Percentiles rank a stretch among this genome's conserved stretches.
Evolutionary conservation across 2,113 vertebrate genomes (phyloP).

Genomic region (Dasyurus viverrinus): DNA sequence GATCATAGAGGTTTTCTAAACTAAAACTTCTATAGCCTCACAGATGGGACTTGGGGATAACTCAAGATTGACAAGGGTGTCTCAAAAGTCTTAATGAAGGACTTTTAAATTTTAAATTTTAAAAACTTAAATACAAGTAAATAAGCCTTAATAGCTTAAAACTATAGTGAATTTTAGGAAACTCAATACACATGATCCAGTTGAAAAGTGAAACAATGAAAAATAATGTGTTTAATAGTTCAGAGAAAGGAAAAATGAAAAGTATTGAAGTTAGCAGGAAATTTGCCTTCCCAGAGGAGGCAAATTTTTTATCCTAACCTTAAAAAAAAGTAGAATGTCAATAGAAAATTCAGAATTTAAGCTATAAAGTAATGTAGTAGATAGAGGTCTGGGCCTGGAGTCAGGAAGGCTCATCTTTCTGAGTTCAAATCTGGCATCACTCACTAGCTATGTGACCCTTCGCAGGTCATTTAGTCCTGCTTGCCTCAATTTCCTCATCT

Average conservation of each 20-base stretch:
- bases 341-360: neutral
- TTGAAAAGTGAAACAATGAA: neutral
- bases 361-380: neutral
- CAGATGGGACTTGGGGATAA: neutral
- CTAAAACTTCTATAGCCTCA: neutral
- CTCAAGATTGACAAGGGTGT: neutral
- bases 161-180: neutral
- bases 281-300: neutral
- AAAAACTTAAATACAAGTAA: neutral
- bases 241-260: neutral
- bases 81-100: neutral
- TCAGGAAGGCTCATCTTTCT: neutral
- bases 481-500: neutral
- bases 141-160: neutral
- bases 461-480: neutral
- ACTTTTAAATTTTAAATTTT: neutral
- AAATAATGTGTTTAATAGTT: neutral
- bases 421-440: neutral
- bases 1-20: neutral
- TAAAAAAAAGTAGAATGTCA: neutral
- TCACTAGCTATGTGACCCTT: neutral
- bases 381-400: neutral
- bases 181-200: neutral
- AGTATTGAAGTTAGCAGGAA: neutral
- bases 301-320: neutral